Base-by-base conservation (phyloP, 2,113 vertebrate species). In the Gymnarchus niloticus region DNA sequence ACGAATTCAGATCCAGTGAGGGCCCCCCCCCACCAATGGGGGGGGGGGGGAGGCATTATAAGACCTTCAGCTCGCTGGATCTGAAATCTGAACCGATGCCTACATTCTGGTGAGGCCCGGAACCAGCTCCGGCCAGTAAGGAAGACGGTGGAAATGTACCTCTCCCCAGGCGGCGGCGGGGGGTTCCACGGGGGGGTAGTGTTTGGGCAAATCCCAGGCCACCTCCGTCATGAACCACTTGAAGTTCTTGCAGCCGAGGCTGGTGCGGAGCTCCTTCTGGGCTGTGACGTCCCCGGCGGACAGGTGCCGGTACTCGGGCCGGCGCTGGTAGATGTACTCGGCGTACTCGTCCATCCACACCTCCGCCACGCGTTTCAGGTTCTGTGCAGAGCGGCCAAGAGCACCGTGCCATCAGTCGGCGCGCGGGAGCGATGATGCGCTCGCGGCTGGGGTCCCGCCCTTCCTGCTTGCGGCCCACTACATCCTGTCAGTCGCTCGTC, bases 291-390 rank as follows among this genome's bases (percentile, higher is more conserved):
- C 98, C 2, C 98, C 98, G 0, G 97, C 96, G 0, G 98, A 98
- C 28, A 99, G 96, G 90, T 99, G 98, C 73, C 98, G 95, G 93
- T 99, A 99, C 91, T 99, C 97, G 0, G 98, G 98, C 23, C 97
- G 92, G 0, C 98, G 96, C 94, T 98, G 97, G 94, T 99, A 99
- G 41, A 99, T 95, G 88, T 93, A 97, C 81, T 99, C 98, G 0
- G 97, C 97, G 0, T 96, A 99, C n/a, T 98, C 97, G 0, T 99
- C 98, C 98, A 99, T 99, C 98, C 98, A 99, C 61, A 99, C 98
- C 89, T 99, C 98, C 0, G 98, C 98, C 88, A 99, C 98, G 0
- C 98, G 94, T 90, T 99, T 99, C 84, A 99, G 90, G 91, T 99
- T 99, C 98, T 99, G 91, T 0, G 87, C 54, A 49, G 44, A 17